Conservation (phyloP, 1,140 invertebrate species). For the Saccostrea glomerata region DNA sequence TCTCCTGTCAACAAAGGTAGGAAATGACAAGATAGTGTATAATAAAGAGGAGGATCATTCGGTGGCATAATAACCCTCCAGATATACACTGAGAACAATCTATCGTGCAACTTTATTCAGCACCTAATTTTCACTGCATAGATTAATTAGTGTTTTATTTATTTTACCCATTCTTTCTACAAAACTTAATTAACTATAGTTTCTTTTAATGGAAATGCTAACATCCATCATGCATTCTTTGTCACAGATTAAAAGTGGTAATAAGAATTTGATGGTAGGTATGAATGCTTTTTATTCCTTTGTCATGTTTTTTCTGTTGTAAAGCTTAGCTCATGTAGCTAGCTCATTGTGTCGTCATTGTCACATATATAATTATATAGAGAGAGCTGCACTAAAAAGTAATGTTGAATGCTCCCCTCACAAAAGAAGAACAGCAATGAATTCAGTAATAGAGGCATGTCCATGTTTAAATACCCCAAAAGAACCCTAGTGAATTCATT, state of each 20-base stretch:
- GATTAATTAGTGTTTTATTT: too few relatives aligned
- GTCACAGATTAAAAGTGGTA: slow-evolving; percentile 2
- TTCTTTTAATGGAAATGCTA: not conserved
- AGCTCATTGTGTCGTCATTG: not conserved
- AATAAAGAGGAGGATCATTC: not conserved
- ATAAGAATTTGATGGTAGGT: slow-evolving; percentile 1
- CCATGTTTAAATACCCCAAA: not conserved
- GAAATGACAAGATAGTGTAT: not conserved
- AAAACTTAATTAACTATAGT: too few relatives aligned
- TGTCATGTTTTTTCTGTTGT: not conserved
- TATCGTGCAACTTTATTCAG: too few relatives aligned
- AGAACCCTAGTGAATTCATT: not conserved
- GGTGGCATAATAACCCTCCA: too few relatives aligned
- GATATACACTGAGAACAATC: too few relatives aligned
- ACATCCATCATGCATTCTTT: not conserved
- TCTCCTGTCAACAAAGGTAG: slow-evolving; percentile 24
- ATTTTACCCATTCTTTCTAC: too few relatives aligned
- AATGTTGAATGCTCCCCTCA: too few relatives aligned
- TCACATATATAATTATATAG: not conserved
- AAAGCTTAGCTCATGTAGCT: not conserved
- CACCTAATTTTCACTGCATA: too few relatives aligned
- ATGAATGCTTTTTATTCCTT: not conserved
- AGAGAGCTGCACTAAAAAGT: not conserved
- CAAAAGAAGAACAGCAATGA: too few relatives aligned
- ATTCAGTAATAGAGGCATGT: not conserved